These are phyloP conservation scores for Tamias sibiricus DNA, from an alignment of 2,113 vertebrate species.

Conservation along the genomic window DNA sequence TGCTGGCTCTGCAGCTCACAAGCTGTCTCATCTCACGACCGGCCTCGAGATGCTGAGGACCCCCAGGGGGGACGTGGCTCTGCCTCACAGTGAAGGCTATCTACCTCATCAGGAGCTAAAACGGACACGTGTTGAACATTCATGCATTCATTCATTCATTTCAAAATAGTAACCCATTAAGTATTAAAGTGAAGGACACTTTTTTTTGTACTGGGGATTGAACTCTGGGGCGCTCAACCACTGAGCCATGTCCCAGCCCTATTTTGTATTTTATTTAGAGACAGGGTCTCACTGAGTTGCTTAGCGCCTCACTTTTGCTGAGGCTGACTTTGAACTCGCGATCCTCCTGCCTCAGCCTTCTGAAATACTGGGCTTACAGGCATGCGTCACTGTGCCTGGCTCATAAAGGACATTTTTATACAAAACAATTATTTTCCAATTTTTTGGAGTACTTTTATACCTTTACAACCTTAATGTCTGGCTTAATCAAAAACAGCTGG, in stretches of 20 bases:
- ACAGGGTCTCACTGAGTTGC: too few relatives aligned
- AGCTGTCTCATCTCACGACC: neutral
- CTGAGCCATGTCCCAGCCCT: too few relatives aligned
- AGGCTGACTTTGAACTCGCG: too few relatives aligned
- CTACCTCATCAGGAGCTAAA: neutral
- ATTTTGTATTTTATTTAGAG: too few relatives aligned
- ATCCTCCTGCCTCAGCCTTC: too few relatives aligned
- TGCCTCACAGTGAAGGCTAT: neutral
- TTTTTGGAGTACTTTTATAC: neutral
- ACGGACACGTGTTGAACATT: neutral
- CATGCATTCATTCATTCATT: neutral
- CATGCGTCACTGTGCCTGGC: too few relatives aligned
- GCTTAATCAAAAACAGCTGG: neutral
- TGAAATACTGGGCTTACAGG: too few relatives aligned
- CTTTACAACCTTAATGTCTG: neutral
- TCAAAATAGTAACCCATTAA: conserved; percentile 2
- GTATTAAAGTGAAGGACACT: neutral
- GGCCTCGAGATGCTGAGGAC: neutral
- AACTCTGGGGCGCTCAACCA: too few relatives aligned
- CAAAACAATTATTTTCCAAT: neutral
- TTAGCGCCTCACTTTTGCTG: too few relatives aligned
- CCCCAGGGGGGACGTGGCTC: neutral
- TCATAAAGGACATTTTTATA: neutral
- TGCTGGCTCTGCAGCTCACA: neutral
- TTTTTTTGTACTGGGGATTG: too few relatives aligned